Base-by-base conservation (phyloP, 2,113 vertebrate genomes). In the Mormyrus lacerda region DNA sequence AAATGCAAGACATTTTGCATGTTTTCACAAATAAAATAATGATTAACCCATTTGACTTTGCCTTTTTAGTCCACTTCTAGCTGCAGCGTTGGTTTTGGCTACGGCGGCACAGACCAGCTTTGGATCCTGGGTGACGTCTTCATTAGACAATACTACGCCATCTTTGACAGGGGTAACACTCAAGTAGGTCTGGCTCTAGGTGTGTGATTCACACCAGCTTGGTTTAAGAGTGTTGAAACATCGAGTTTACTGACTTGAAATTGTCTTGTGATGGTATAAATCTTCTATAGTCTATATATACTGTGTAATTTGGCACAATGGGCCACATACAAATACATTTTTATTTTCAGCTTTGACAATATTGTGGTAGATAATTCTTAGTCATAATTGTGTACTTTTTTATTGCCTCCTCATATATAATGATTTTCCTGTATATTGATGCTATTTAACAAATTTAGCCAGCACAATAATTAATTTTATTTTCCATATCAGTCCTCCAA, bases 71-170 rank as follows among this genome's bases (percentile, higher is more conserved):
- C 51, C 1, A 27, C 6, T 47, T 47, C 65, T 8, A 79, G 35
- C 73, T 94, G 94, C 90, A 85, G 0, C 27, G 92, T 91, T 85
- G 94, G 94, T 83, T 95, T 95, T 76, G 92, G 93, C 7, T 90
- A 90, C 76, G 93, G 91, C 24, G 92, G 93, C 9, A 35, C 24
- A 55, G 1, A 15, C 0, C 89, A 91, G 61, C 93, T 94, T n/a
- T 96, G 95, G 94, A 94, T 95, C 90, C 91, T 95, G 88, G 94
- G 95, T 89, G 93, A 95, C 65, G 95, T 95, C 87, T 95, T 95
- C 91, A 95, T 95, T 90, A 93, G 94, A 90, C 85, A 94, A 83
- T 95, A 91, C 90, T 95, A 94, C 3, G 65, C 90, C 2, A 73
- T 95, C 90, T 95, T 95, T 85, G 88, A 96, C 51, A 27, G 44